These are phyloP conservation scores for Dione juno DNA, from an alignment of 2,888 invertebrate genomes.

Conservation along the genomic window DNA sequence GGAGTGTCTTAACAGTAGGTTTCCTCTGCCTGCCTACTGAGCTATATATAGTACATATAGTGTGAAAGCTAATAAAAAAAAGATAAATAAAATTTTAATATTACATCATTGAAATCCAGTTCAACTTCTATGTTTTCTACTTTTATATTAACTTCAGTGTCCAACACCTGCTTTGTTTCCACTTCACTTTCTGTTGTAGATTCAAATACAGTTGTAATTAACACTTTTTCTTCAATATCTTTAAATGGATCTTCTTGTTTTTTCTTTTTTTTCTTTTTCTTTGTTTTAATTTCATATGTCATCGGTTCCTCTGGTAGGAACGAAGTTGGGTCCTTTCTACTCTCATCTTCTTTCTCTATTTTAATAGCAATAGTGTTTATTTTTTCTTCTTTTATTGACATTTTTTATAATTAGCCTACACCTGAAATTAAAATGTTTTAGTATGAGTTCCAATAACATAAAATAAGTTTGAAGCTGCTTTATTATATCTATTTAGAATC, in stretches of 20 bases:
- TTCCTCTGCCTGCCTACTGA: too few relatives aligned
- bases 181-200: constrained; percentile 33
- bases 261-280: constrained; percentile 73
- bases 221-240: constrained; percentile 60
- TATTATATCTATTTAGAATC: neutral
- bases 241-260: constrained; percentile 73
- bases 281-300: constrained; percentile 73
- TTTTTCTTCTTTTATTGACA: constrained; percentile 47
- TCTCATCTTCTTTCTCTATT: constrained; percentile 41
- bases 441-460: neutral
- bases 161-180: constrained; percentile 52
- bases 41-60: too few relatives aligned
- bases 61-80: too few relatives aligned
- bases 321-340: constrained; percentile 69
- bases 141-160: constrained; percentile 74
- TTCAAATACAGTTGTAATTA: constrained; percentile 46
- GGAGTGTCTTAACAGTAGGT: too few relatives aligned
- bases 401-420: constrained; percentile 29
- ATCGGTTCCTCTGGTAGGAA: constrained; percentile 74
- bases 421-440: neutral
- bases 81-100: constrained; percentile 39
- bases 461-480: neutral
- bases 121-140: constrained; percentile 78
- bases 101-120: constrained; percentile 76
- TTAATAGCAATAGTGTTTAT: constrained; percentile 46